A percentile compares a stretch with the other conserved stretches of the same genome.
Conservation (phyloP, 2,888 invertebrate species). For the Rhamphomyia laevipes region DNA sequence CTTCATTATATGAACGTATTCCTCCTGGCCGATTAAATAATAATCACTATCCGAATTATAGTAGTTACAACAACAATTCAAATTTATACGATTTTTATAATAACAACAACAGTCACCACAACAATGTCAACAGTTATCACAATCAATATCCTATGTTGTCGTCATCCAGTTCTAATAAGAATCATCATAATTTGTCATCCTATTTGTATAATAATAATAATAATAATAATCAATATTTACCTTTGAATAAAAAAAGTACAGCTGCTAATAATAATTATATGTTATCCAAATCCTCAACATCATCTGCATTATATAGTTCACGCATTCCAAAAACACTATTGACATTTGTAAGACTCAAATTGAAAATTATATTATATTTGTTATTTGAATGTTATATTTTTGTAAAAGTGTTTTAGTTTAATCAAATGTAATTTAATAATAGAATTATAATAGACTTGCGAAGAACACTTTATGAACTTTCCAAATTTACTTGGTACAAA, state of each 20-base stretch:
- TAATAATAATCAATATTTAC: slow-evolving; percentile 10
- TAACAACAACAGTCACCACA: slow-evolving; percentile 21
- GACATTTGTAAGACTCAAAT: slow-evolving; percentile 37
- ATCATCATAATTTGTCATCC: slow-evolving; percentile 1
- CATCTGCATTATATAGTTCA: slow-evolving; percentile 42
- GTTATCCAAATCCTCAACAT: slow-evolving; percentile 33
- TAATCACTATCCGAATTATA: neutral
- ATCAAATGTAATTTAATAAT: no score
- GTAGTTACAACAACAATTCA: slow-evolving; percentile 14
- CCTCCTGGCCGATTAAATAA: neutral
- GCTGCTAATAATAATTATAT: slow-evolving; percentile 21
- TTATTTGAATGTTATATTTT: slow-evolving; percentile 3
- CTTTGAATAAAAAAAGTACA: slow-evolving; percentile 16
- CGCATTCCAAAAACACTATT: slow-evolving; percentile 39
- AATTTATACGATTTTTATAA: slow-evolving; percentile 22
- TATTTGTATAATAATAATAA: slow-evolving; percentile 24
- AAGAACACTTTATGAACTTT: no score
- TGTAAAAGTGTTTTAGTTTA: no score
- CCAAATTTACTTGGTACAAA: no score
- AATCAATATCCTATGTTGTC: slow-evolving; percentile 13
- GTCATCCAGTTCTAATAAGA: slow-evolving; percentile 6
- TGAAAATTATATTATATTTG: neutral
- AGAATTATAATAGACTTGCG: no score
- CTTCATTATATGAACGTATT: neutral
- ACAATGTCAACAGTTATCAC: slow-evolving; percentile 21